Evolutionary conservation across 2,113 vertebrate genomes (phyloP).

Genomic region (Riparia riparia): DNA sequence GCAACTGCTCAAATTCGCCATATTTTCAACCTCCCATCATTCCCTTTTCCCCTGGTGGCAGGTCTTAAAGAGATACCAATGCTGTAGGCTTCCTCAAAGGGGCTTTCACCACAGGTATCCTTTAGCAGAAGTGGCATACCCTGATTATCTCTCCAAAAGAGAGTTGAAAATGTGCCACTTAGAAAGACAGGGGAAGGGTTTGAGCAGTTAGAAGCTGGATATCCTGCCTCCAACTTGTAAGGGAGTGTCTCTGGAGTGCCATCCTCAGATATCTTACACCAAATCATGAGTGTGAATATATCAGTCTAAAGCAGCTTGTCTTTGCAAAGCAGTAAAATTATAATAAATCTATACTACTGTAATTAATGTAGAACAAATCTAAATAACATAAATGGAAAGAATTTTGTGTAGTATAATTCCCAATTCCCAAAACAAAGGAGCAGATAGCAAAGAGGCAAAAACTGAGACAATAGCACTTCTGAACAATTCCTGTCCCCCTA

Average conservation of each 20-base stretch:
- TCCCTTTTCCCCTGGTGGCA: not conserved
- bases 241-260: not conserved
- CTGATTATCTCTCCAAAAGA: not conserved
- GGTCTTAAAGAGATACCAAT: not conserved
- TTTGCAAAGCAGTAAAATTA: not conserved
- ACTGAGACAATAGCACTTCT: not conserved
- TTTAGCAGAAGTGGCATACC: not conserved
- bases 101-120: not conserved
- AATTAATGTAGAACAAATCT: not conserved
- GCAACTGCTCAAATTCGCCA: not conserved
- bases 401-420: not conserved
- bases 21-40: not conserved
- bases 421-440: not conserved
- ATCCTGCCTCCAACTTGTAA: not conserved
- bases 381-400: not conserved
- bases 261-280: not conserved
- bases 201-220: not conserved
- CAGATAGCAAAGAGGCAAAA: not conserved
- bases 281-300: not conserved
- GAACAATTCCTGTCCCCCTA: not conserved
- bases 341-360: not conserved
- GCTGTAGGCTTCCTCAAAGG: not conserved
- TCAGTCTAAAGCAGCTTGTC: not conserved
- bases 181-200: not conserved
- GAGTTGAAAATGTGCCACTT: not conserved